A percentile compares a stretch with the other conserved stretches of the same genome.
phyloP scores from a whole-genome alignment of 2,113 vertebrate species.

The Coracopsis vasa region DNA sequence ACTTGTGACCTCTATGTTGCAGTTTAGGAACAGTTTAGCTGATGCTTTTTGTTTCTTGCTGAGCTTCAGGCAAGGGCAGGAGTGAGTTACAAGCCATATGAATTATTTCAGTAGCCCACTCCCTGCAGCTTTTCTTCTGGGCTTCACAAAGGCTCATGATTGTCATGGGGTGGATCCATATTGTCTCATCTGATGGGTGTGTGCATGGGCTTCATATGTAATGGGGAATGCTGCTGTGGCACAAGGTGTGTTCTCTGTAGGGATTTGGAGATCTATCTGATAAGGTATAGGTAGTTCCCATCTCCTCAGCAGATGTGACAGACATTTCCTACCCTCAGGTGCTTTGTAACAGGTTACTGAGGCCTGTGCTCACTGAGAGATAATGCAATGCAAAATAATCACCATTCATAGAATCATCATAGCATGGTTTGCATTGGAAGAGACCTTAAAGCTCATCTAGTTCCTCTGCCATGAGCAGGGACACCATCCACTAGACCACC shows the following conservation, averaged over 20 bases:
- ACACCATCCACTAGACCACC: background rate
- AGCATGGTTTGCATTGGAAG: background rate
- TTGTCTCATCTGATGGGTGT: background rate
- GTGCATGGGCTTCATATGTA: rapidly evolving
- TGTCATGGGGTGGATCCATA: rapidly evolving
- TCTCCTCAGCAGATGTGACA: background rate
- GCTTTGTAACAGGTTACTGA: background rate
- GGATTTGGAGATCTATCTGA: background rate
- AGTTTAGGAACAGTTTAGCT: background rate
- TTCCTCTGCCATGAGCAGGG: background rate
- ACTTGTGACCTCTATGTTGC: background rate
- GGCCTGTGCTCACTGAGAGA: background rate
- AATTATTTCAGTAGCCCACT: background rate
- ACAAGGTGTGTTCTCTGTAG: background rate
- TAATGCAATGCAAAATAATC: background rate
- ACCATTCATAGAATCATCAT: background rate
- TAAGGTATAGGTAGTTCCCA: rapidly evolving
- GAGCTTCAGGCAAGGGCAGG: background rate
- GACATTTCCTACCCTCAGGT: background rate
- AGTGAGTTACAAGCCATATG: background rate
- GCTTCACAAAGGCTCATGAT: background rate
- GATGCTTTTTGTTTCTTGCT: background rate
- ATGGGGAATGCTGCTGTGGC: background rate
- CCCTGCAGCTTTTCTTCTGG: background rate
- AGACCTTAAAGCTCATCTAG: background rate